phyloP scores from a whole-genome alignment of 2,888 invertebrate genomes.

The Melinopterus prodromus region DNA sequence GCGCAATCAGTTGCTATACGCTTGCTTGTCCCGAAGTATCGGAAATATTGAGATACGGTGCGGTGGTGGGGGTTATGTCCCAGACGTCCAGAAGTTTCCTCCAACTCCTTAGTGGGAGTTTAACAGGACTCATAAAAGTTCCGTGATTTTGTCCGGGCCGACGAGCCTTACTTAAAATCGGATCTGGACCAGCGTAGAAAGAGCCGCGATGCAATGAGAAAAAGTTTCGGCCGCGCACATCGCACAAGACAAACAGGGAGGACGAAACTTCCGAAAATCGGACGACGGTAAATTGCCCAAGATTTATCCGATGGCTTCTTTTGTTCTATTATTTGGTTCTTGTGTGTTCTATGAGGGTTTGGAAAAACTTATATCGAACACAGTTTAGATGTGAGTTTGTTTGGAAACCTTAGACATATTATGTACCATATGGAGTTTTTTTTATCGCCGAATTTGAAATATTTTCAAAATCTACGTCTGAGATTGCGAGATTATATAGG shows the following conservation, averaged over 20 bases:
- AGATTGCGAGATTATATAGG: too few relatives aligned
- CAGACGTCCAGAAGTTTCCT: constrained; percentile 41
- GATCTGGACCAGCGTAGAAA: constrained; percentile 15
- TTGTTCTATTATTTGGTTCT: neutral
- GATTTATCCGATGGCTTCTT: neutral
- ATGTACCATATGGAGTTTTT: too few relatives aligned
- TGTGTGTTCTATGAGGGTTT: too few relatives aligned
- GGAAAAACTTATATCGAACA: too few relatives aligned
- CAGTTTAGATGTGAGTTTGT: too few relatives aligned
- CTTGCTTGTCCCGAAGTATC: constrained; percentile 27
- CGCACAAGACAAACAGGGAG: neutral
- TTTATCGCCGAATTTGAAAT: too few relatives aligned
- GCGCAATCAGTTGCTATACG: constrained; percentile 10
- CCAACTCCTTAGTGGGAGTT: constrained; percentile 47
- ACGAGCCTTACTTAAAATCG: constrained; percentile 30
- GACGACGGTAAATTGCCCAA: constrained; percentile 6
- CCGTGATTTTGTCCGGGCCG: constrained; percentile 45
- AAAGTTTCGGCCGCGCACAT: neutral
- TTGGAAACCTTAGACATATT: too few relatives aligned
- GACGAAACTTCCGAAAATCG: constrained; percentile 18
- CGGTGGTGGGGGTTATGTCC: constrained; percentile 38
- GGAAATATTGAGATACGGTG: constrained; percentile 47
- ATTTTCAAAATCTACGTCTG: too few relatives aligned
- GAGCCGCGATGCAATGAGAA: neutral
- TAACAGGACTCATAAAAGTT: constrained; percentile 53